Conservation (phyloP, 2,888 invertebrate genomes). For the Plusia festucae region DNA sequence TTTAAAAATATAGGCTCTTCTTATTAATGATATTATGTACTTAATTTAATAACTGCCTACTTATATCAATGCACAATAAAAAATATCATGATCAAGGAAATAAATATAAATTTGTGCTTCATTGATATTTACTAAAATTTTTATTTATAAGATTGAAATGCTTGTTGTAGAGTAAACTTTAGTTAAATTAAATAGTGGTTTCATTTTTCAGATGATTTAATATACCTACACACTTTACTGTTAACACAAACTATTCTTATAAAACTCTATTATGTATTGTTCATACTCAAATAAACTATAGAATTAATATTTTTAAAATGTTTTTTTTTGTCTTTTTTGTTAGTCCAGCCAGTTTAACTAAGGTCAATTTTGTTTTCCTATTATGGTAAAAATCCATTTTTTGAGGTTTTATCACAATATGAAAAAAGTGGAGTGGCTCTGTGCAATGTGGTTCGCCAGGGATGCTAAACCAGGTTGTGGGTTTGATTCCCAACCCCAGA, state of each 20-base stretch:
- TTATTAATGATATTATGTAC: constrained; percentile 26
- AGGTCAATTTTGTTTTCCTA: too few species aligned
- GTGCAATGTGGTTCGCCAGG: too few species aligned
- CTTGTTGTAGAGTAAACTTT: constrained; percentile 49
- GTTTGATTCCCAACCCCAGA: too few species aligned
- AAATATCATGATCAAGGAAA: constrained; percentile 26
- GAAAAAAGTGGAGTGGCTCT: too few species aligned
- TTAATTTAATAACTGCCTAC: constrained; percentile 25
- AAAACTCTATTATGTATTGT: not conserved
- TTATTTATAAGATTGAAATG: constrained; percentile 62
- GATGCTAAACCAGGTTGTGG: too few species aligned
- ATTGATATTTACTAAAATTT: constrained; percentile 47
- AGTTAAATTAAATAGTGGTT: constrained; percentile 29
- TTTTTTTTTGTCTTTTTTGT: not conserved
- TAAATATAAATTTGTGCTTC: constrained; percentile 32
- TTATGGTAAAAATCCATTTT: too few species aligned
- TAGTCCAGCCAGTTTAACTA: too few species aligned
- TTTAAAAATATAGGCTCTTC: constrained; percentile 21
- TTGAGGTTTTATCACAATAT: too few species aligned
- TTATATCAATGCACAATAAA: constrained; percentile 13
- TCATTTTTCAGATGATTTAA: constrained; percentile 8
- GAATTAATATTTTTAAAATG: not conserved
- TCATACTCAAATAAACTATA: not conserved
- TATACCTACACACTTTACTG: not conserved
- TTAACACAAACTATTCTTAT: not conserved